Base-by-base conservation (phyloP, 2,797 vertebrate genomes). In the Neopelma chrysocephalum region DNA sequence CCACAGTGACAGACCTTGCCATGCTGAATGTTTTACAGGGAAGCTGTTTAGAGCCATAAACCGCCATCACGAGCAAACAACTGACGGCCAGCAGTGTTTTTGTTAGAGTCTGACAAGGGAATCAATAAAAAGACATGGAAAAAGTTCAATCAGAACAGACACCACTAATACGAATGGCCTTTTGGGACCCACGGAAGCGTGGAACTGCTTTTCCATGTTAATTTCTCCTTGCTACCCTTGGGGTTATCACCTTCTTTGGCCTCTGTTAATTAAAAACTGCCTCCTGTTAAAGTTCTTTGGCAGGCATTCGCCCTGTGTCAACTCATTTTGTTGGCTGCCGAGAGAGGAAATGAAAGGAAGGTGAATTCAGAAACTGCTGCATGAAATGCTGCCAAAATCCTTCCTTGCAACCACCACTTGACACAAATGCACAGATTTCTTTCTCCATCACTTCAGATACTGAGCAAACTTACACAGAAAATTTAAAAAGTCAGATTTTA, bases 221-320 rank as follows among this genome's bases (percentile, higher is more conserved):
- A 98, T 98, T 98, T 98, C 96, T 97, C 89, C 84, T 92, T 3
- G 1, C 92, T 91, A 86, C 96, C 95, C 96, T 94, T 96, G 95
- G 91, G 96, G 97, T 97, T 97, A 97, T 97, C 97, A 97, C 97
- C 97, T 97, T 97, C 96, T 96, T 96, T 98, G 97, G 96, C 97
- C 97, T 87, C 96, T 97, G 98, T 97, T 98, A 98, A 98, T 98
- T 98, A 98, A 98, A 98, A 98, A 97, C 96, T 97, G 97, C 95
- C 97, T 98, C 96, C 96, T 87, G 89, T 97, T 97, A 96, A 98
- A 98, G 94, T 97, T 97, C 94, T 85, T 95, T 97, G 95, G 96
- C 97, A 98, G 96, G 96, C 96, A 95, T 97, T 97, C 72, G 82
- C 95, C 95, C 97, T 51, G 40, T 76, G 96, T 97, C 97, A 97